These are phyloP conservation scores for Lophotriccus pileatus DNA, from an alignment of 2,797 vertebrate species.

Conservation along the genomic window DNA sequence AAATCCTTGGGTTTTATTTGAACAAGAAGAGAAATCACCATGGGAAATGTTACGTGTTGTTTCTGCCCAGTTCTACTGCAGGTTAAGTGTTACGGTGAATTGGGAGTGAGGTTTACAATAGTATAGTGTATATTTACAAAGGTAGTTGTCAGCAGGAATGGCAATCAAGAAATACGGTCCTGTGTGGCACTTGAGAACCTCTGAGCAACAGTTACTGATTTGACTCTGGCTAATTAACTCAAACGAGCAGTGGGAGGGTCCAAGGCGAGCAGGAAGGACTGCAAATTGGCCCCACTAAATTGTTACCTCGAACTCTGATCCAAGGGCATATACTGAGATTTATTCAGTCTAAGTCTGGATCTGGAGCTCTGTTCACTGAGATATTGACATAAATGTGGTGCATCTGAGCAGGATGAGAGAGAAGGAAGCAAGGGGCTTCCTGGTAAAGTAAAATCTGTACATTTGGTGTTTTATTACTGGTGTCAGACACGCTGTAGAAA, in stretches of 20 bases:
- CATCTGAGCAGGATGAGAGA: neutral
- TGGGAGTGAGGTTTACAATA: neutral
- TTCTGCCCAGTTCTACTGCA: neutral
- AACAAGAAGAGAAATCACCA: neutral
- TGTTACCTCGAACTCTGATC: neutral
- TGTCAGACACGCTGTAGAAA: neutral
- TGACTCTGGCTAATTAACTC: neutral
- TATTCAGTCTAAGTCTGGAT: neutral
- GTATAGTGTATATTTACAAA: too few species aligned
- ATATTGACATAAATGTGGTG: neutral
- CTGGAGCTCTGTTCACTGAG: neutral
- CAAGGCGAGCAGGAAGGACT: neutral
- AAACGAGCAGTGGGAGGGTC: neutral
- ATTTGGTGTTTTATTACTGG: neutral
- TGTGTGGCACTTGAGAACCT: neutral
- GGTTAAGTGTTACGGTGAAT: neutral
- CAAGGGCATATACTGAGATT: neutral
- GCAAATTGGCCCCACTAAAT: neutral
- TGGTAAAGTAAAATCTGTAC: neutral
- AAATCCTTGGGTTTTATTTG: neutral
- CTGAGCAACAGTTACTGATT: neutral
- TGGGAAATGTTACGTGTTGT: neutral
- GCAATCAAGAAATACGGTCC: neutral
- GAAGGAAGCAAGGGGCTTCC: neutral
- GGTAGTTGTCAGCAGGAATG: neutral